A percentile compares a stretch with the other conserved stretches of the same genome.
Conservation (phyloP, 2,113 vertebrate species). For the Albula glossodonta region DNA sequence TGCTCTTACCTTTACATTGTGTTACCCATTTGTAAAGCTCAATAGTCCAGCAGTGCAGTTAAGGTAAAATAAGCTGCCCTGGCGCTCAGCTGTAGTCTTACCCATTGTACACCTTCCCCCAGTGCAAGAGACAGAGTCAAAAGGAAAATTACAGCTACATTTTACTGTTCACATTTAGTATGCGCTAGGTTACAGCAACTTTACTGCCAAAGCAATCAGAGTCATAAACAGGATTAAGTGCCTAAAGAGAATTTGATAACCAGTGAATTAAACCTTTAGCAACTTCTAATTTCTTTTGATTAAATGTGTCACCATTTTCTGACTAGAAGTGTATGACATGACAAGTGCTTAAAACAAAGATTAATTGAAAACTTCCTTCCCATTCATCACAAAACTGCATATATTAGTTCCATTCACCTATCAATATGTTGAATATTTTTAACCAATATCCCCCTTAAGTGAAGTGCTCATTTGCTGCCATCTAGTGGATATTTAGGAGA, state of each 20-base stretch:
- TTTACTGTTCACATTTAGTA: not conserved
- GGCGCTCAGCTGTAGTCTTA: not conserved
- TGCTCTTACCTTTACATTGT: not conserved
- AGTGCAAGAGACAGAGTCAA: not conserved
- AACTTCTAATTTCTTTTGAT: not conserved
- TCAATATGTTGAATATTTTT: not conserved
- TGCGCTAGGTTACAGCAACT: not conserved
- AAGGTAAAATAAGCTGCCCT: conserved; percentile 28
- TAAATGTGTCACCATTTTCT: not conserved
- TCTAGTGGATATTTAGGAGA: not conserved
- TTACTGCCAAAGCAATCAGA: not conserved
- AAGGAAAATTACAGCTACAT: not conserved
- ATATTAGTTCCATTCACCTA: not conserved
- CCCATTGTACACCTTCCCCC: not conserved
- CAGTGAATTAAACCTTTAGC: not conserved
- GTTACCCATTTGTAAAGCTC: not conserved
- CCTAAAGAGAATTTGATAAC: not conserved
- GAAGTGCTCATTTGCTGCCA: conserved; percentile 90
- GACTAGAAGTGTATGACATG: not conserved
- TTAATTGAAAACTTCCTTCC: not conserved
- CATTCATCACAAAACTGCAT: not conserved
- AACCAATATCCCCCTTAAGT: conserved; percentile 55
- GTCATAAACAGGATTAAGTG: too few species aligned
- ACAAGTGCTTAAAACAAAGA: not conserved
- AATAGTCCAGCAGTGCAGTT: conserved; percentile 20